These are phyloP conservation scores for Platyura marginata DNA, from an alignment of 1,140 invertebrate species.

Conservation along the genomic window DNA sequence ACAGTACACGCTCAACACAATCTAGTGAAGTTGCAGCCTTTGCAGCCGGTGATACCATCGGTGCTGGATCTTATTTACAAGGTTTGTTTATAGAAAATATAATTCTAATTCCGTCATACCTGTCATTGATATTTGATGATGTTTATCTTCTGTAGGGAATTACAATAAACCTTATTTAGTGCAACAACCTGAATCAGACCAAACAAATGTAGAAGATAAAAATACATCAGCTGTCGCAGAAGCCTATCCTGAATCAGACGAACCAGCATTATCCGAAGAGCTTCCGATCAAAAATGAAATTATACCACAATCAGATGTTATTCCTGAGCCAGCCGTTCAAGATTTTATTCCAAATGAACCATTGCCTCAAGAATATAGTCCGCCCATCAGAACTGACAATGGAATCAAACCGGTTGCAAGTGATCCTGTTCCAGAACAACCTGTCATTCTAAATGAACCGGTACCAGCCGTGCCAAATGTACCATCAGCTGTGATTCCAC, in stretches of 20 bases:
- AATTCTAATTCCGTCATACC: no score
- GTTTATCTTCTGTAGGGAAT: no score
- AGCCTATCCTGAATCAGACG: constrained; percentile 15
- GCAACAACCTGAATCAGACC: background rate
- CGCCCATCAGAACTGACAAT: constrained; percentile 4
- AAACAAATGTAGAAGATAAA: background rate
- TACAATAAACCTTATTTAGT: no score
- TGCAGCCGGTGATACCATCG: constrained; percentile 8
- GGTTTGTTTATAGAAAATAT: no score
- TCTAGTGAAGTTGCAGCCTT: constrained; percentile 8
- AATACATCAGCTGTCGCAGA: no score
- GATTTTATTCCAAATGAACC: constrained; percentile 10
- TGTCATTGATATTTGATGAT: no score
- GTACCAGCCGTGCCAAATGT: background rate
- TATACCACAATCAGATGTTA: background rate
- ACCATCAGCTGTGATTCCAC: constrained; percentile 19
- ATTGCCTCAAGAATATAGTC: constrained; percentile 7
- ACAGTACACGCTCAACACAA: background rate
- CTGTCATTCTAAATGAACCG: constrained; percentile 1
- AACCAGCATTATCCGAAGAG: background rate
- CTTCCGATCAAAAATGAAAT: background rate
- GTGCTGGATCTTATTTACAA: constrained; percentile 10
- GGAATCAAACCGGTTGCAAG: constrained; percentile 5
- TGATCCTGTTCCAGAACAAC: constrained; percentile 6
- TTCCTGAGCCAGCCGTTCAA: constrained; percentile 4